A percentile compares a stretch with the other conserved stretches of the same genome.
phyloP scores from a whole-genome alignment of 2,888 invertebrate species.

The Pheosia gnoma region DNA sequence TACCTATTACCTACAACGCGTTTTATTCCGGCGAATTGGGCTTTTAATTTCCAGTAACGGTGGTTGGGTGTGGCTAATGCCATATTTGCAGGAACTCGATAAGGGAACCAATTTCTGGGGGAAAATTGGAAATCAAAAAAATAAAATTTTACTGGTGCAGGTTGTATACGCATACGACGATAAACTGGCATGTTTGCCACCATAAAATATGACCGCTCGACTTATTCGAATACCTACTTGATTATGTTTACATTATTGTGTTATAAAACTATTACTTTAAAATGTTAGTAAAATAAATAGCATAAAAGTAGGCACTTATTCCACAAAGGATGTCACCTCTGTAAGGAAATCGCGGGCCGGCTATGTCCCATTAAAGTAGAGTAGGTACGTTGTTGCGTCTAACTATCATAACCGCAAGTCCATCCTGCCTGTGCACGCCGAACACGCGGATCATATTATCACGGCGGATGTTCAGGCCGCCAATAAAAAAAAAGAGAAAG shows the following conservation, averaged over 20 bases:
- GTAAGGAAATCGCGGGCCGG: constrained; percentile 32
- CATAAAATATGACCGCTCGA: too few species aligned
- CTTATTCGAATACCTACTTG: too few species aligned
- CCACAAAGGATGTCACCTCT: constrained; percentile 21
- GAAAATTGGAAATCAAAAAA: constrained; percentile 36
- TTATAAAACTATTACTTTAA: too few species aligned
- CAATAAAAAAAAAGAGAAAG: constrained; percentile 27
- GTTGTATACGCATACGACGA: too few species aligned
- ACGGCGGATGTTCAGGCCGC: constrained; percentile 4
- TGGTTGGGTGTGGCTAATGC: constrained; percentile 44
- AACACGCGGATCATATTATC: constrained; percentile 11
- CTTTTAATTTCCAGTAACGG: constrained; percentile 40
- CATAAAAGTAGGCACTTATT: too few species aligned
- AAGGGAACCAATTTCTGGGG: constrained; percentile 60
- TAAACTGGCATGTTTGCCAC: too few species aligned
- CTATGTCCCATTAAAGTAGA: constrained; percentile 26
- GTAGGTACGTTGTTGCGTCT: constrained; percentile 10
- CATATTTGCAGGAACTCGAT: constrained; percentile 49
- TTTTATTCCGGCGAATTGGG: constrained; percentile 29
- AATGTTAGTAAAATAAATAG: too few species aligned
- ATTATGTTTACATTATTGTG: too few species aligned
- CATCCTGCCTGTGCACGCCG: constrained; percentile 25
- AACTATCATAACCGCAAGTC: constrained; percentile 24
- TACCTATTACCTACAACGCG: constrained; percentile 2
- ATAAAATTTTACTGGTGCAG: neutral